A percentile compares a stretch with the other conserved stretches of the same genome.
Conservation (phyloP, 2,797 vertebrate species). For the Galaxias olidus region DNA sequence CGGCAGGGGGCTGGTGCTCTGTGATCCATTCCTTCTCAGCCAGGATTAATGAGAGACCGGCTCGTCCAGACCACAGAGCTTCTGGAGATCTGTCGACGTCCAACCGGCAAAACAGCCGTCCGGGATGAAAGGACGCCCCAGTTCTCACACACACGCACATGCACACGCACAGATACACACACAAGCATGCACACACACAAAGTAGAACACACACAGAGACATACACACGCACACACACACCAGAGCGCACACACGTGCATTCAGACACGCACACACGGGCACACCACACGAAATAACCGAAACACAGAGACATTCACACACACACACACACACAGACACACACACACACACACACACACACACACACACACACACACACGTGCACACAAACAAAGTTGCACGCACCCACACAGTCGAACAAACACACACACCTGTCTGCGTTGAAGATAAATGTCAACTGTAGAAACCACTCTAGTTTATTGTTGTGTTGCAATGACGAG, state of each 20-base stretch:
- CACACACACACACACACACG: neutral
- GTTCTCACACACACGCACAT: neutral
- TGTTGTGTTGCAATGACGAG: slow-evolving; percentile 43
- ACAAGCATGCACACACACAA: neutral
- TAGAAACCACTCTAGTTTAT: slow-evolving; percentile 52
- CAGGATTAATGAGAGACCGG: slow-evolving; percentile 57
- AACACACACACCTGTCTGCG: slow-evolving; percentile 8
- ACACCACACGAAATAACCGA: too few relatives aligned
- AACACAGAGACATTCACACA: too few relatives aligned
- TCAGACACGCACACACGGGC: slow-evolving; percentile 2
- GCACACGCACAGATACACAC: slow-evolving; percentile 10
- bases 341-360: neutral
- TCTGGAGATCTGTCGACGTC: slow-evolving; percentile 37
- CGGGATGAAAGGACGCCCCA: neutral
- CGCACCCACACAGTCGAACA: neutral
- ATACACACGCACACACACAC: too few relatives aligned
- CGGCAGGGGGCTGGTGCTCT: slow-evolving; percentile 30
- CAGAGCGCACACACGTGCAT: too few relatives aligned
- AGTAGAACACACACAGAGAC: neutral
- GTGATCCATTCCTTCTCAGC: slow-evolving; percentile 62
- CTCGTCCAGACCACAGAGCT: slow-evolving; percentile 33
- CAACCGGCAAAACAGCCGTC: slow-evolving; percentile 24
- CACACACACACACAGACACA: slow-evolving; percentile 12
- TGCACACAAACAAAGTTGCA: too few relatives aligned
- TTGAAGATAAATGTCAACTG: slow-evolving; percentile 30